phyloP scores from a whole-genome alignment of 2,113 vertebrate genomes.

The Platysternon megacephalum region DNA sequence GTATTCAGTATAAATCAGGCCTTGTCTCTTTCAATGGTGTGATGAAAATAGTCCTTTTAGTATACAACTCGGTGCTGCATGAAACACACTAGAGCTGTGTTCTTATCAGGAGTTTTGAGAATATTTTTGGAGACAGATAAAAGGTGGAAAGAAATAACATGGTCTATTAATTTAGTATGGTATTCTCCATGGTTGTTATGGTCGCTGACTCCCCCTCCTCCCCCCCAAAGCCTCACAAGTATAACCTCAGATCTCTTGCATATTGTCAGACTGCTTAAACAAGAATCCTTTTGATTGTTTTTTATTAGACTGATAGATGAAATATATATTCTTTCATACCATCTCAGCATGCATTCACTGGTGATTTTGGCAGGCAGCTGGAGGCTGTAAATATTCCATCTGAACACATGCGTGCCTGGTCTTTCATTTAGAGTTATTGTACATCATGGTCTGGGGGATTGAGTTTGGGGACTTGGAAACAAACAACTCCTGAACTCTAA shows the following conservation, averaged over 20 bases:
- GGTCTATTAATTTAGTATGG: not conserved
- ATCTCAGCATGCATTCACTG: not conserved
- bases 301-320: not conserved
- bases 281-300: not conserved
- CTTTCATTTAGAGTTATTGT: not conserved
- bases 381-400: not conserved
- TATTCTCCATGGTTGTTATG: not conserved
- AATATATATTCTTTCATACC: not conserved
- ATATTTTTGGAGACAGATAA: not conserved
- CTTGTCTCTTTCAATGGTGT: not conserved
- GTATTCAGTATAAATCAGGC: not conserved
- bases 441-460: not conserved
- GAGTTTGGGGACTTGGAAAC: not conserved
- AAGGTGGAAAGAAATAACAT: not conserved
- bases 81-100: not conserved
- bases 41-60: not conserved
- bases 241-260: not conserved
- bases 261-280: not conserved
- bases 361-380: not conserved
- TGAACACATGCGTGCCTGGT: accelerated
- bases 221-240: not conserved
- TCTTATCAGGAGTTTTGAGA: not conserved
- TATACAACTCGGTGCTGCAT: not conserved
- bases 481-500: accelerated
- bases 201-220: not conserved